phyloP scores from a whole-genome alignment of 2,888 invertebrate genomes.

The Andrena flavipes region DNA sequence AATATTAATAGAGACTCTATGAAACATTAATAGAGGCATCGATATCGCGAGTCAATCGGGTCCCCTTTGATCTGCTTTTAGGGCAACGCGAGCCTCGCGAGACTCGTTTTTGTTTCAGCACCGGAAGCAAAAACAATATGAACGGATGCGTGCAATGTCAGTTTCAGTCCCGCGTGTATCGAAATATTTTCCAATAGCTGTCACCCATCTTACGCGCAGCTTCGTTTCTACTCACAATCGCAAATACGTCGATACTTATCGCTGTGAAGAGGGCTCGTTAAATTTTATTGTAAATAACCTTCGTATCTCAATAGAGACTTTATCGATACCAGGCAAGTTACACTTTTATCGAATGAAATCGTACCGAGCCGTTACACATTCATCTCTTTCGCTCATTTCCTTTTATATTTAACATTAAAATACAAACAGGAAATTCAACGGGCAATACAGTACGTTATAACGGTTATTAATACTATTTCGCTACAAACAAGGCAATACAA shows the following conservation, averaged over 20 bases:
- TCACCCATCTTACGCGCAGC: background rate
- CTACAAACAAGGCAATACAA: background rate
- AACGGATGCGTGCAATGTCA: background rate
- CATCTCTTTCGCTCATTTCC: background rate
- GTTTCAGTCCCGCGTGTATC: background rate
- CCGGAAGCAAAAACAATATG: background rate
- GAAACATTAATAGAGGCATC: slow-evolving; percentile 33
- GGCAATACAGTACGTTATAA: background rate
- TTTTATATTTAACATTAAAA: background rate
- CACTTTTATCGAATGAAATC: slow-evolving; percentile 14
- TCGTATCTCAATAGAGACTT: background rate
- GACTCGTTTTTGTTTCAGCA: background rate
- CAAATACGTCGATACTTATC: slow-evolving; percentile 32
- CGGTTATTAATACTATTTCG: background rate
- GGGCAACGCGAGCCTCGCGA: background rate
- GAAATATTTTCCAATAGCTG: slow-evolving; percentile 35
- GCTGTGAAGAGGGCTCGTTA: slow-evolving; percentile 13
- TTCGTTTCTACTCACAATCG: slow-evolving; percentile 4
- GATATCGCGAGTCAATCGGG: background rate
- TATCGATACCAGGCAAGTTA: background rate
- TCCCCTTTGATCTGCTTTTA: slow-evolving; percentile 5
- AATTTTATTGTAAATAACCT: slow-evolving; percentile 28
- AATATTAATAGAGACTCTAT: slow-evolving; percentile 35
- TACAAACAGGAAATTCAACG: background rate
- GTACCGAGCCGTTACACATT: background rate